Evolutionary conservation across 2,888 invertebrate genomes (phyloP).

Genomic region (Torymus tubicola): DNA sequence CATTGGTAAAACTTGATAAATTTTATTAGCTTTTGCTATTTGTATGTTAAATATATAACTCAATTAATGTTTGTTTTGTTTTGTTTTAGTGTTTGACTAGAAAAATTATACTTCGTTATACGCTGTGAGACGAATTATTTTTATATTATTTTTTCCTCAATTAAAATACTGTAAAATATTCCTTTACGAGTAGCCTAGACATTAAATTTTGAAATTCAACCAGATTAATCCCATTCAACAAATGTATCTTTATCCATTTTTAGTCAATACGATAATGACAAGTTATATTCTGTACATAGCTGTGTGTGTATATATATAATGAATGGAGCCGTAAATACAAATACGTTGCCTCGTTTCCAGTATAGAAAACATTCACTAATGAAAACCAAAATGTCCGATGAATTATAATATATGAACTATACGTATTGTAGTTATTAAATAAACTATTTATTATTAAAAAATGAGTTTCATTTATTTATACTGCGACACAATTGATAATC

Average conservation of each 20-base stretch:
- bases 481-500: not conserved
- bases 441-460: not conserved
- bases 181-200: not conserved
- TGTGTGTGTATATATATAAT: slow-evolving; percentile 41
- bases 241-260: slow-evolving; percentile 13
- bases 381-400: slow-evolving; percentile 33
- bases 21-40: no score
- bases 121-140: no score
- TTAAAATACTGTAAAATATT: not conserved
- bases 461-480: not conserved
- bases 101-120: no score
- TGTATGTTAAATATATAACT: no score
- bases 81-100: no score
- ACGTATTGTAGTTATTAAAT: not conserved
- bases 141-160: not conserved
- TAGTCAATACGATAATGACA: slow-evolving; percentile 7
- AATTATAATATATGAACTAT: not conserved
- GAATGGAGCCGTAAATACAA: slow-evolving; percentile 30
- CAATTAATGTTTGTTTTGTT: no score
- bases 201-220: not conserved
- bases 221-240: slow-evolving; percentile 10
- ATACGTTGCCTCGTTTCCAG: slow-evolving; percentile 2
- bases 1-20: no score
- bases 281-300: slow-evolving; percentile 38
- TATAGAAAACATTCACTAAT: slow-evolving; percentile 21